Conservation (phyloP, 1,140 invertebrate genomes). For the Druon quercuslanigerum region DNA sequence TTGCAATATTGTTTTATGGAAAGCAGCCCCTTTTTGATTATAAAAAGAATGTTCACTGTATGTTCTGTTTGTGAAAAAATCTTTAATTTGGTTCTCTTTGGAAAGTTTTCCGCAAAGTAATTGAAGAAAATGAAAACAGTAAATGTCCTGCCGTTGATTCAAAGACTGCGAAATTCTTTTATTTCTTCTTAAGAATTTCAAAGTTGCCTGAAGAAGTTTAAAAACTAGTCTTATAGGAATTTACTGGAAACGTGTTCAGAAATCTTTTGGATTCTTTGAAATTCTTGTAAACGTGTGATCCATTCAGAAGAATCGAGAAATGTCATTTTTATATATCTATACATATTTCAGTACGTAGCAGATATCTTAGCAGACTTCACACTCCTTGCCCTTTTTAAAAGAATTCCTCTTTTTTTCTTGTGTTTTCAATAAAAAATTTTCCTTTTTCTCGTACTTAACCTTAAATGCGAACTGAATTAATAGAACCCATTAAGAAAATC, state of each 20-base stretch:
- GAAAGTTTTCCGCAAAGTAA: no score
- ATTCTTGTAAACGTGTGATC: not conserved
- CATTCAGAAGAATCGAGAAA: not conserved
- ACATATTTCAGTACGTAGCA: not conserved
- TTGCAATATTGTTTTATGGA: no score
- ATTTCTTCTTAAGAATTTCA: not conserved
- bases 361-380: not conserved
- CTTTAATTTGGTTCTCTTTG: no score
- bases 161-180: not conserved
- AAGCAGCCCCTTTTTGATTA: no score
- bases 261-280: not conserved
- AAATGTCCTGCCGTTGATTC: not conserved
- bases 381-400: no score
- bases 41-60: no score
- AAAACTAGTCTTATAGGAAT: not conserved
- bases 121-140: not conserved
- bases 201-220: not conserved
- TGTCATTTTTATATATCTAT: not conserved
- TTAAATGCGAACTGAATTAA: no score
- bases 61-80: no score
- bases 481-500: no score
- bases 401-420: no score
- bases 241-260: not conserved
- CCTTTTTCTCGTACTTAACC: no score
- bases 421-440: no score